These are phyloP conservation scores for Cryptocephalus moraei DNA, from an alignment of 2,888 invertebrate genomes.

Conservation along the genomic window DNA sequence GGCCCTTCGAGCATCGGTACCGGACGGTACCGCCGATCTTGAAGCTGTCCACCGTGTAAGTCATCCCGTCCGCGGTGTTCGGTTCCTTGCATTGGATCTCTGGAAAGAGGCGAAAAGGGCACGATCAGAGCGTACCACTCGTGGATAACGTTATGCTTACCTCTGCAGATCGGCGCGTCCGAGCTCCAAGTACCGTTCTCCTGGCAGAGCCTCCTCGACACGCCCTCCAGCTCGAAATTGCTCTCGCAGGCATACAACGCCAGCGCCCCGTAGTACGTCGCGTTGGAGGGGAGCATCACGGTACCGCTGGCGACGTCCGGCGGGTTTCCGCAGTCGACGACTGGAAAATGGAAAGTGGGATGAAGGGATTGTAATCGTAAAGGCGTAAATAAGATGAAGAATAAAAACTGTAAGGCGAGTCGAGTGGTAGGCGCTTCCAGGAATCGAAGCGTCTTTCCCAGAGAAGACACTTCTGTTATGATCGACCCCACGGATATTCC, in stretches of 20 bases:
- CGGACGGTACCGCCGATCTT: conserved; percentile 72
- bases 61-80: conserved; percentile 48
- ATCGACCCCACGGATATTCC: no score
- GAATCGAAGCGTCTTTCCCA: no score
- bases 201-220: conserved; percentile 70
- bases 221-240: conserved; percentile 74
- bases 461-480: no score
- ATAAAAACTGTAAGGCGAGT: no score
- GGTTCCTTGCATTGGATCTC: conserved; percentile 75
- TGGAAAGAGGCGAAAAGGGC: conserved; percentile 20
- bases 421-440: no score
- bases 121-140: no score
- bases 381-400: no score
- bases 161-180: conserved; percentile 69
- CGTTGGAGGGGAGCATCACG: conserved; percentile 73
- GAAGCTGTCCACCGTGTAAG: conserved; percentile 50
- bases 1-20: conserved; percentile 76
- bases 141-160: no score
- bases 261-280: conserved; percentile 79
- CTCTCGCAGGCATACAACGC: conserved; percentile 74
- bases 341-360: conserved; percentile 37
- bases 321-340: conserved; percentile 78
- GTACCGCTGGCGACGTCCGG: conserved; percentile 61
- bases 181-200: conserved; percentile 89
- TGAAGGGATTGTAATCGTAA: no score